Evolutionary conservation across 2,113 vertebrate species (phyloP).

Genomic region (Salvelinus sp.): DNA sequence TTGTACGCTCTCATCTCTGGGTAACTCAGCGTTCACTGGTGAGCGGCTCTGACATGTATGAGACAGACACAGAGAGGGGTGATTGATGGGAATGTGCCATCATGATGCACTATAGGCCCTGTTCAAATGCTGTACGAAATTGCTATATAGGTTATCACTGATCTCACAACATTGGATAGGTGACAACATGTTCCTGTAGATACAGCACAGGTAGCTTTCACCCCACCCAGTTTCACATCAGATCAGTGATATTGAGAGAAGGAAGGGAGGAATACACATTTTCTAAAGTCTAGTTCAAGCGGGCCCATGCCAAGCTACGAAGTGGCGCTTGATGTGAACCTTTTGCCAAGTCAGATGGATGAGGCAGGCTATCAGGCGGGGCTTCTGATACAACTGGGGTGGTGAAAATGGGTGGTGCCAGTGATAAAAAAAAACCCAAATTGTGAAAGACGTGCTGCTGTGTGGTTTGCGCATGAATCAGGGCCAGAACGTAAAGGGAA

Average conservation of each 20-base stretch:
- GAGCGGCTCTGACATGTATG: too few relatives aligned
- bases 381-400: neutral
- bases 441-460: constrained; percentile 21
- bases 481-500: too few relatives aligned
- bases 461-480: constrained; percentile 16
- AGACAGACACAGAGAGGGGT: neutral
- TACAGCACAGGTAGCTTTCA: neutral
- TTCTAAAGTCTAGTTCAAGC: neutral
- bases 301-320: neutral
- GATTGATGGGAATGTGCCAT: neutral
- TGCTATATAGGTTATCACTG: too few relatives aligned
- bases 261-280: neutral
- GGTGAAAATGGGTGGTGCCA: neutral
- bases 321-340: neutral
- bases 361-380: neutral
- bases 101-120: neutral
- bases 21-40: too few relatives aligned
- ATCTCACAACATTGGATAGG: neutral
- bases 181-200: neutral
- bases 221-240: neutral
- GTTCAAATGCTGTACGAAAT: neutral
- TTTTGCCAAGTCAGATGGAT: neutral
- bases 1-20: too few relatives aligned
- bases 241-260: neutral
- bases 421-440: too few relatives aligned